A percentile compares a stretch with the other conserved stretches of the same genome.
Evolutionary conservation across 2,888 invertebrate species (phyloP).

Genomic region (Drosophila macrospina): DNA sequence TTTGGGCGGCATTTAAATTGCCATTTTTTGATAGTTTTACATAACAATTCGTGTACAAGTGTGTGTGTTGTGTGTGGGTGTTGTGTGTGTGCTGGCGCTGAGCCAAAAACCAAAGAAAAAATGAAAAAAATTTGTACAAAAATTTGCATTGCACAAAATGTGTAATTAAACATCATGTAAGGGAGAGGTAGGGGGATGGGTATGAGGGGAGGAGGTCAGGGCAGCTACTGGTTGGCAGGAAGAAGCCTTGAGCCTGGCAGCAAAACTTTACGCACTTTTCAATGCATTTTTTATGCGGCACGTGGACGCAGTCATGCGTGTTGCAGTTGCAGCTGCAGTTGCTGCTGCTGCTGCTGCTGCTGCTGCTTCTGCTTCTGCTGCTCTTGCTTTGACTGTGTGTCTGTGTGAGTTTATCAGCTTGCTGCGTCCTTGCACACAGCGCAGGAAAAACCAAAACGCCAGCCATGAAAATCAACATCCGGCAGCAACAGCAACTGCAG

Average conservation of each 20-base stretch:
- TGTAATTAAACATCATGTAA: conserved; percentile 66
- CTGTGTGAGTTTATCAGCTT: conserved; percentile 69
- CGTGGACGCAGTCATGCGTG: conserved; percentile 69
- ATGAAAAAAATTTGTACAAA: conserved; percentile 32
- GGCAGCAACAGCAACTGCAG: conserved; percentile 53
- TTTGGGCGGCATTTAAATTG: conserved; percentile 69
- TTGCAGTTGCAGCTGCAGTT: neutral
- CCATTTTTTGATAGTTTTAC: conserved; percentile 61
- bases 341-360: conserved; percentile 4
- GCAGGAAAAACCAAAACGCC: conserved; percentile 43
- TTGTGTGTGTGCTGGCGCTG: conserved; percentile 41
- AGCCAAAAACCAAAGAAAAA: conserved; percentile 44
- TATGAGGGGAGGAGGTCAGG: too few species aligned
- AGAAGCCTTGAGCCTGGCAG: conserved; percentile 39
- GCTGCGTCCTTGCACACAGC: conserved; percentile 60
- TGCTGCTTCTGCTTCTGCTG: conserved; percentile 7
- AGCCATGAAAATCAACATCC: conserved; percentile 72
- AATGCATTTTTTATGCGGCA: conserved; percentile 66
- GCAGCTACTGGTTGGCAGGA: neutral
- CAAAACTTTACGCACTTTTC: conserved; percentile 67
- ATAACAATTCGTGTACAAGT: conserved; percentile 45
- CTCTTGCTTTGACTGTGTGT: conserved; percentile 7
- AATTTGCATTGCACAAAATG: conserved; percentile 63
- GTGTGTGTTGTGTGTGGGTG: conserved; percentile 1
- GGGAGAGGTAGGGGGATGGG: too few species aligned